Percentiles rank a stretch among this genome's conserved stretches.
Conservation (phyloP, 1,140 invertebrate genomes). For the Nebria ingens region DNA sequence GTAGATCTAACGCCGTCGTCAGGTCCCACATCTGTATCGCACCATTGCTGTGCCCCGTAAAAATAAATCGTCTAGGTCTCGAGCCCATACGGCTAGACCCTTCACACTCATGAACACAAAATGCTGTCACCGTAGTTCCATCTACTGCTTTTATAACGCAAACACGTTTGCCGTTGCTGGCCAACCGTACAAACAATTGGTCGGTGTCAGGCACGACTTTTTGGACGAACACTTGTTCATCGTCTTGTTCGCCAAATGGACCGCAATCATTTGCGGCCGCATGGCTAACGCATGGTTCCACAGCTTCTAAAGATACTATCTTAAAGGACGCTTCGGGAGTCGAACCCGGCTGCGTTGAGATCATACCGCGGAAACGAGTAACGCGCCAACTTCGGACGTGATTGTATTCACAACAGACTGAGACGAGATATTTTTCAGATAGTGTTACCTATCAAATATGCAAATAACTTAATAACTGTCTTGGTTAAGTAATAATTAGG, state of each 20-base stretch:
- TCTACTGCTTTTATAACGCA: slow-evolving; percentile 93
- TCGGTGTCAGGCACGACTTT: slow-evolving; percentile 95
- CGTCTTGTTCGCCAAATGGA: slow-evolving; percentile 94
- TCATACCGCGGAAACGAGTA: slow-evolving; percentile 91
- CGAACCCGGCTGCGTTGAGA: slow-evolving; percentile 94
- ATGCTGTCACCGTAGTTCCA: slow-evolving; percentile 86
- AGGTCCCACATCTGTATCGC: slow-evolving; percentile 98
- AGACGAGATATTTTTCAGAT: slow-evolving; percentile 94
- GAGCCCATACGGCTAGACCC: slow-evolving; percentile 87
- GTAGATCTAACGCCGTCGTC: slow-evolving; percentile 83
- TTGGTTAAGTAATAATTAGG: too few relatives aligned
- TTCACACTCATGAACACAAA: slow-evolving; percentile 95
- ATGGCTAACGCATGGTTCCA: slow-evolving; percentile 66
- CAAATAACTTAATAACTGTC: too few relatives aligned
- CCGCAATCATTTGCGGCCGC: slow-evolving; percentile 73
- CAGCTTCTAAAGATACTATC: slow-evolving; percentile 81
- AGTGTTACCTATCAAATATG: slow-evolving; percentile 64
- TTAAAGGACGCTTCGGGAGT: slow-evolving; percentile 95
- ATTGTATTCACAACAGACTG: slow-evolving; percentile 95
- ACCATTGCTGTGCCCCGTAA: slow-evolving; percentile 91
- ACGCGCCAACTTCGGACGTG: slow-evolving; percentile 96
- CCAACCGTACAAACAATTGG: slow-evolving; percentile 84
- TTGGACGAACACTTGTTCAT: slow-evolving; percentile 96
- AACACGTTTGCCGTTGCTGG: slow-evolving; percentile 92
- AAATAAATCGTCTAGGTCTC: slow-evolving; percentile 78